Base-by-base conservation (phyloP, 2,888 invertebrate species). In the Polymixis lichenea region DNA sequence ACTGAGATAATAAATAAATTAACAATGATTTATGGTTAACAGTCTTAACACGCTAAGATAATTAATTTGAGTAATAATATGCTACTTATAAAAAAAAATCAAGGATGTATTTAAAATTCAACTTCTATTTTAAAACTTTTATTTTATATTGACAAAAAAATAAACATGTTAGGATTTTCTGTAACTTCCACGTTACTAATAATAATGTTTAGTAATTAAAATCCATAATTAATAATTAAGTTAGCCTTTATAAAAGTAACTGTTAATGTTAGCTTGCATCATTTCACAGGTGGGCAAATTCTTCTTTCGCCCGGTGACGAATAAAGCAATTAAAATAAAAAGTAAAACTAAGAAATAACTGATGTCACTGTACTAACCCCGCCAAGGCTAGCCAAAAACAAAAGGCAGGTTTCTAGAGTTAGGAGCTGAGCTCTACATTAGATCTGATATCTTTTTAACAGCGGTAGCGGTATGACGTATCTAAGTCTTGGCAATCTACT, bases 11-110 rank as follows among this genome's bases (percentile, higher is more conserved):
- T 76, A 58, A 71, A 76, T 53, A 71, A 68, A 71, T 71, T 55
- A 58, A 49, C n/a, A 28, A 78, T 66, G 43, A 51, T 53, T 17
- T 13, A 43, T 49, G 15, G 19, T 51, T 5, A 58, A 43, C 32
- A 38, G 32, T 32, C 7, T 49, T 1, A 38, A 64, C 82, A 81
- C 67, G 77, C 80, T 13, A 58, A 58, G n/a, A 75, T 56, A 53
- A 80, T 79, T 75, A 11, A 38, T 64, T 58, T 32, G 15, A 53
- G 32, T 38, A 25, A 11, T 15, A 22, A 15, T 25, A 58, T 15
- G 25, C 22, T 38, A 19, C 15, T 49, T 25, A 4, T 25, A 62
- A 19, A 49, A 55, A 49, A 46, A 32, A 19, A 61, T 62, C 51
- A 74, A 53, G 49, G 38, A n/a, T 19, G 32, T 55, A 4, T 49